Conservation (phyloP, 2,888 invertebrate species). For the Leptothorax acervorum region DNA sequence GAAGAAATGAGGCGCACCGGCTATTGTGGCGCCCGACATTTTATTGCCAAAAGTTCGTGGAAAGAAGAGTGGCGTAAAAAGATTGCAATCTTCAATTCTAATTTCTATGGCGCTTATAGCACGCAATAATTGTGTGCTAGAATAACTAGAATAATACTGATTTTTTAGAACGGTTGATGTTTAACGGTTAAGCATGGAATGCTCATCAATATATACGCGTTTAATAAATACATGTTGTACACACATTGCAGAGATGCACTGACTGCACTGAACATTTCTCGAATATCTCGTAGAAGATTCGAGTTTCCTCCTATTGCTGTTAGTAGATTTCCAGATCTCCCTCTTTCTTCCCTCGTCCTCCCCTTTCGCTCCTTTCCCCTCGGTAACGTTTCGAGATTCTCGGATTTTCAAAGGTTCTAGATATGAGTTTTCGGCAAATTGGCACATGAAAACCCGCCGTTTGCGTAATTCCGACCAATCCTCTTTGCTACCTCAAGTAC, state of each 20-base stretch:
- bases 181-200: not conserved
- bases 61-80: not conserved
- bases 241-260: not conserved
- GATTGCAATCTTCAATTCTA: conserved; percentile 33
- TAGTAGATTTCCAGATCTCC: not conserved
- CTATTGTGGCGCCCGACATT: conserved; percentile 44
- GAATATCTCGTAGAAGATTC: conserved; percentile 19
- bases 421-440: conserved; percentile 28
- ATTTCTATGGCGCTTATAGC: not conserved
- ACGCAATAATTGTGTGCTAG: not conserved
- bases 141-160: not conserved
- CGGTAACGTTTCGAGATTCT: conserved; percentile 40
- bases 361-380: not conserved
- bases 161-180: not conserved
- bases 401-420: conserved; percentile 32
- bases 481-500: conserved; percentile 41
- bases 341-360: not conserved
- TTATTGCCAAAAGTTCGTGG: conserved; percentile 22
- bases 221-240: not conserved
- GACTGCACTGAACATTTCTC: conserved; percentile 23
- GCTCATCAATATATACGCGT: conserved; percentile 12
- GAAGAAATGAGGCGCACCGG: conserved; percentile 40
- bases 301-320: conserved; percentile 31
- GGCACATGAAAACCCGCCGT: conserved; percentile 33
- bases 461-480: conserved; percentile 46